Base-by-base conservation (phyloP, 2,888 invertebrate genomes). In the Pheosia gnoma region DNA sequence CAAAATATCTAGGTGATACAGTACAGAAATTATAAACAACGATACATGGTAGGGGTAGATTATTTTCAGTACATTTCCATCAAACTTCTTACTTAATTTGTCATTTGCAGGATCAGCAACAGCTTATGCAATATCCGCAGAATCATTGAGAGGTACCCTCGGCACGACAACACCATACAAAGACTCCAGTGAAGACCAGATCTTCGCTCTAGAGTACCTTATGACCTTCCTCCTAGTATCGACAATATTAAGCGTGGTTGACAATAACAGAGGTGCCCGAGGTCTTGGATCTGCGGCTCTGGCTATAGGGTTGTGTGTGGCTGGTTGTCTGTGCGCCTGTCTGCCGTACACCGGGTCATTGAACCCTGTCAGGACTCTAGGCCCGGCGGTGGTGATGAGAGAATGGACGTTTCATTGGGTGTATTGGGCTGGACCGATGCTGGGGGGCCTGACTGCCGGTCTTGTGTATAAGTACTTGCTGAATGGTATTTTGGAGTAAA, bases 211-310 rank as follows among this genome's bases (percentile, higher is more conserved):
- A 4, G 83, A 84, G 55, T 67, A 78, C 11, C 64, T 84, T 7
- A 72, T 78, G 68, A 78, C 78, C 0, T 82, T 80, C 53, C 52
- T 80, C 0, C 47, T 82, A 0, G 83, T 82, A 4, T 65, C 75
- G 0, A 66, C 81, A 0, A 57, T 64, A 9, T 54, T 80, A n/a
- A 78, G 77, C 58, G 75, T 80, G 0, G 57, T 67, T 5, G 82
- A 82, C 25, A 56, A 55, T 0, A 41, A 58, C 0, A 68, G 81
- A 58, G 81, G 81, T 0, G 68, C 69, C 0, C 71, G 67, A 41
- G 81, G 81, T 0, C 64, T 82, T 10, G 83, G 76, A 0, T 83
- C 84, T 3, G 62, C 74, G 0, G 56, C 83, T 11, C 55, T 83
- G n/a, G 78, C 80, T 5, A 65, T 82, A 38, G 83, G 83, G 0